Percentiles rank a stretch among this genome's conserved stretches.
These are phyloP conservation scores for Listrodromus nycthemerus DNA, from an alignment of 2,888 invertebrate species.

Conservation along the genomic window DNA sequence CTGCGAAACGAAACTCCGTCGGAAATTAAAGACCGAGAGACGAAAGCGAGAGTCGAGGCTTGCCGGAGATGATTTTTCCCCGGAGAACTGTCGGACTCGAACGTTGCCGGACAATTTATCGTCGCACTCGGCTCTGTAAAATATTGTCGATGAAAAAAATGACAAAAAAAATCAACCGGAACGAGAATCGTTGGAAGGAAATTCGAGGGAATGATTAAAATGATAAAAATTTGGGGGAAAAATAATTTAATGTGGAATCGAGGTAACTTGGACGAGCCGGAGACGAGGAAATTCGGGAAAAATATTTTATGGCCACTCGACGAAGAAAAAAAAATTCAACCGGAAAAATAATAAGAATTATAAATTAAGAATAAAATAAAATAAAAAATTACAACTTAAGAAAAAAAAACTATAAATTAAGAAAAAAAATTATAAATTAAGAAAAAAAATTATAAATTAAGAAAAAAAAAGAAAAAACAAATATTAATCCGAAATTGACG, in stretches of 20 bases:
- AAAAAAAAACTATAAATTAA: slow-evolving; percentile 4
- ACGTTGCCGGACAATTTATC: background rate
- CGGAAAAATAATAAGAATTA: too few relatives aligned
- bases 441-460: background rate
- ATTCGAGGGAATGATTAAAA: too few relatives aligned
- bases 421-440: background rate
- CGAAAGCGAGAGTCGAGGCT: background rate
- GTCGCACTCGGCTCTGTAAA: background rate
- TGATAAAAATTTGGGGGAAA: too few relatives aligned
- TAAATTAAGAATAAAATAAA: too few relatives aligned
- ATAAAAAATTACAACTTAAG: slow-evolving; percentile 56
- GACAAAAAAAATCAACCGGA: too few relatives aligned
- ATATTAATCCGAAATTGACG: background rate
- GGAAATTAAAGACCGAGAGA: slow-evolving; percentile 29
- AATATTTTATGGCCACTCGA: too few relatives aligned
- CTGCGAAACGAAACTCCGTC: slow-evolving; percentile 69
- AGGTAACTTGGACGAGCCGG: too few relatives aligned
- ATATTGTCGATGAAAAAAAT: background rate
- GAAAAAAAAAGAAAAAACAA: slow-evolving; percentile 49
- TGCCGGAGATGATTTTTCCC: slow-evolving; percentile 16
- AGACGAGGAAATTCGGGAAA: too few relatives aligned
- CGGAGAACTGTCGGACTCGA: background rate
- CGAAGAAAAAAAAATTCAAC: too few relatives aligned
- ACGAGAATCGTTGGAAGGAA: too few relatives aligned
- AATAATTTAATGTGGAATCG: too few relatives aligned